These are phyloP conservation scores for Periplaneta americana DNA, from an alignment of 1,140 invertebrate species.

Conservation along the genomic window DNA sequence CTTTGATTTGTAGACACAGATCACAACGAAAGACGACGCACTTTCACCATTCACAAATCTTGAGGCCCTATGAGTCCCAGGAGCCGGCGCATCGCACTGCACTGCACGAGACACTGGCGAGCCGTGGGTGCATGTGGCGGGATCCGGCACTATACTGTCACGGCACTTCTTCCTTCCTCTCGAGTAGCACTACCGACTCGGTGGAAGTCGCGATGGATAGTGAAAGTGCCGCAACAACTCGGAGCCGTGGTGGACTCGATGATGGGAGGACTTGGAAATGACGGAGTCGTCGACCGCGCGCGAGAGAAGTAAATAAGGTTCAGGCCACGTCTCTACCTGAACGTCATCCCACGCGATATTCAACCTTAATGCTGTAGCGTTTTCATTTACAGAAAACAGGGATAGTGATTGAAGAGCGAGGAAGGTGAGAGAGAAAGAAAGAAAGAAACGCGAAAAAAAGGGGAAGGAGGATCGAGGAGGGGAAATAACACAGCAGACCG, in stretches of 20 bases:
- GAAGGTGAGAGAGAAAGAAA: slow-evolving; percentile 1
- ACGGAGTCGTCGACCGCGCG: slow-evolving; percentile 9
- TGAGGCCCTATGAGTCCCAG: not conserved
- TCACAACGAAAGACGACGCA: not conserved
- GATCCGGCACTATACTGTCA: not conserved
- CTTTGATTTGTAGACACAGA: too few species aligned
- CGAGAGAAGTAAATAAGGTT: slow-evolving; percentile 5
- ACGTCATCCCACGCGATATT: slow-evolving; percentile 6
- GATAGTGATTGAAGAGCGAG: slow-evolving; percentile 1
- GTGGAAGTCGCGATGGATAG: not conserved
- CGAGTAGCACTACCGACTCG: not conserved
- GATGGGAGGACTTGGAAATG: not conserved
- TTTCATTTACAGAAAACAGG: not conserved
- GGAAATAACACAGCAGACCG: not conserved
- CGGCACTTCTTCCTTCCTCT: slow-evolving; percentile 26
- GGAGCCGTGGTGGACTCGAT: not conserved
- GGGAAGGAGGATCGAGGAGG: not conserved
- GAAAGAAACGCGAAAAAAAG: not conserved
- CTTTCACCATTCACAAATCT: slow-evolving; percentile 10
- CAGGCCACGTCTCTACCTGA: slow-evolving; percentile 7
- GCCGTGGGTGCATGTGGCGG: not conserved
- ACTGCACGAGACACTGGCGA: slow-evolving; percentile 24
- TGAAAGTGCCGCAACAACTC: not conserved
- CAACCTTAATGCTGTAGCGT: not conserved
- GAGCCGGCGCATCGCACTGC: not conserved